Percentiles rank a stretch among this genome's conserved stretches.
Evolutionary conservation across 2,888 invertebrate species (phyloP).

Genomic region (Acleris sparsana): DNA sequence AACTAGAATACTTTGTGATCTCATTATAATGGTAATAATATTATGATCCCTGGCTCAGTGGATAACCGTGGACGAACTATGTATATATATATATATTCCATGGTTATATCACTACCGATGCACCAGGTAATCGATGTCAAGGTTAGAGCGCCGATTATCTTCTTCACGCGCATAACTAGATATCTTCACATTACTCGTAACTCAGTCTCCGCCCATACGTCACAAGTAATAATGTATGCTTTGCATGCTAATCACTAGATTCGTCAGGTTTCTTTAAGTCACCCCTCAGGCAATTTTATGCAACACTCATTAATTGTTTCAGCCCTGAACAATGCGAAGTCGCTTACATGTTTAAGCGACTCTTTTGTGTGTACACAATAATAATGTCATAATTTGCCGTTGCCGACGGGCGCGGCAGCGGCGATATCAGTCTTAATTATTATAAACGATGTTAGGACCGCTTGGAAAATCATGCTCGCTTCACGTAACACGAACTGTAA

Average conservation of each 20-base stretch:
- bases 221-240: no score
- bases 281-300: slow-evolving; percentile 53
- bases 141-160: no score
- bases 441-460: slow-evolving; percentile 67
- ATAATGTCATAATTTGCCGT: slow-evolving; percentile 74
- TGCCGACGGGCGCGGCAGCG: slow-evolving; percentile 51
- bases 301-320: slow-evolving; percentile 64
- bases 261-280: slow-evolving; percentile 49
- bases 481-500: slow-evolving; percentile 30
- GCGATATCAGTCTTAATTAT: slow-evolving; percentile 67
- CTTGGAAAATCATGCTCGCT: slow-evolving; percentile 59
- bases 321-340: slow-evolving; percentile 58
- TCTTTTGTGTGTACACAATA: slow-evolving; percentile 66
- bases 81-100: no score
- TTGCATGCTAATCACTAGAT: neutral
- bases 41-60: no score
- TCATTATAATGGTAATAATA: no score
- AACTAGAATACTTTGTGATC: no score
- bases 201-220: no score
- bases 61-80: no score
- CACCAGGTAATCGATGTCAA: no score
- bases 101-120: no score
- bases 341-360: slow-evolving; percentile 63
- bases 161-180: no score
- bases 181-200: no score